Evolutionary conservation across 2,113 vertebrate species (phyloP).

Genomic region (Zootoca vivipara): DNA sequence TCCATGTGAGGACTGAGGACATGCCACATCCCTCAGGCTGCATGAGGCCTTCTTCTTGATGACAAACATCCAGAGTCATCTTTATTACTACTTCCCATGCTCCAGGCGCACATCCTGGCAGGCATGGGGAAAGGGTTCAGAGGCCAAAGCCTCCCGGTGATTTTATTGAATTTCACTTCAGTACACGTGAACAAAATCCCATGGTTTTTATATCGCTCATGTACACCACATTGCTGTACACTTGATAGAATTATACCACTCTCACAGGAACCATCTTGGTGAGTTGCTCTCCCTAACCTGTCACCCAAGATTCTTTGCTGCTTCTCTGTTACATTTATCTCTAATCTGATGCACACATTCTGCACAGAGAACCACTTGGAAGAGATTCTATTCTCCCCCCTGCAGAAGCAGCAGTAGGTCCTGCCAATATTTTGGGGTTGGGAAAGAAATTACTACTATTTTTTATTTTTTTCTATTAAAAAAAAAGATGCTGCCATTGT

Average conservation of each 20-base stretch:
- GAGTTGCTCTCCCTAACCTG: too few species aligned
- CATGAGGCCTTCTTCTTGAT: not conserved
- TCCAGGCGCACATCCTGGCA: not conserved
- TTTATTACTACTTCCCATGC: not conserved
- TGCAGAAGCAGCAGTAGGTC: not conserved
- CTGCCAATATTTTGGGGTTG: not conserved
- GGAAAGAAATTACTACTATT: not conserved
- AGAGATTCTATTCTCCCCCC: not conserved
- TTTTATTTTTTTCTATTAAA: not conserved
- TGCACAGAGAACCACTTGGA: not conserved
- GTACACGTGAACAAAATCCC: not conserved
- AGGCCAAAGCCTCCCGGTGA: not conserved
- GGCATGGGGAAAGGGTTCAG: not conserved
- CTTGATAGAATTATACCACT: not conserved
- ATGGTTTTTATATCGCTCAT: not conserved
- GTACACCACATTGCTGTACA: not conserved
- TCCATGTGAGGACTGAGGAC: not conserved
- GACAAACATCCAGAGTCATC: not conserved
- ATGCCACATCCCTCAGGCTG: not conserved
- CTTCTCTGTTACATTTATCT: not conserved
- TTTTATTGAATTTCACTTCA: not conserved
- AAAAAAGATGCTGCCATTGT: not conserved
- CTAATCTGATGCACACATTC: not conserved
- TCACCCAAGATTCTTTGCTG: not conserved
- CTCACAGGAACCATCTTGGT: not conserved